Evolutionary conservation across 2,888 invertebrate species (phyloP).

Genomic region (Ceraclea dissimilis): DNA sequence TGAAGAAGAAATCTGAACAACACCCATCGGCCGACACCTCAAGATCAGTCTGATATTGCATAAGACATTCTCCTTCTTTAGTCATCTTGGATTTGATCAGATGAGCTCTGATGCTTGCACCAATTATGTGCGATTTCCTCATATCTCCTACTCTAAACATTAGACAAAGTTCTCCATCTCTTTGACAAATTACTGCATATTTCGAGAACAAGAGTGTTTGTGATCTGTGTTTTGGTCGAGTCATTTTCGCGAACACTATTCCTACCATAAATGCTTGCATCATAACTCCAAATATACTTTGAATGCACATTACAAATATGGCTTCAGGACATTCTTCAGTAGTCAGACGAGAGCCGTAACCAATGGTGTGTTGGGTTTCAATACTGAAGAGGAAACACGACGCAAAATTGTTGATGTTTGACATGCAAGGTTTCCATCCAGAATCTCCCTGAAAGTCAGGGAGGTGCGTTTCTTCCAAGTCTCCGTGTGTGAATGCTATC

Average conservation of each 20-base stretch:
- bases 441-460: constrained; percentile 47
- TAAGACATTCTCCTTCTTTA: constrained; percentile 71
- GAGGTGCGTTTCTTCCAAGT: constrained; percentile 61
- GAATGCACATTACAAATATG: constrained; percentile 88
- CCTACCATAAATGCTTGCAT: constrained; percentile 76
- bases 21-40: constrained; percentile 70
- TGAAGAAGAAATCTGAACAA: constrained; percentile 81
- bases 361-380: constrained; percentile 94
- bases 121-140: constrained; percentile 89
- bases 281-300: constrained; percentile 87
- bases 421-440: constrained; percentile 78
- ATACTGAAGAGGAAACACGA: constrained; percentile 92
- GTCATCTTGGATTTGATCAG: constrained; percentile 74
- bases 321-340: constrained; percentile 92
- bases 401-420: constrained; percentile 79
- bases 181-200: constrained; percentile 77
- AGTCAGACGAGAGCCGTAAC: constrained; percentile 74
- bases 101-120: constrained; percentile 79
- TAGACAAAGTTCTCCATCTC: constrained; percentile 77
- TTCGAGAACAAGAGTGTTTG: constrained; percentile 91
- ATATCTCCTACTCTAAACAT: constrained; percentile 94
- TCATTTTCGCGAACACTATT: constrained; percentile 93
- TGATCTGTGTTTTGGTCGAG: constrained; percentile 86
- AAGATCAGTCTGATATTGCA: constrained; percentile 76
- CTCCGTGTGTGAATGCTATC: constrained; percentile 82